These are phyloP conservation scores for Sebastolobus altivelis DNA, from an alignment of 2,797 vertebrate species.

Conservation along the genomic window DNA sequence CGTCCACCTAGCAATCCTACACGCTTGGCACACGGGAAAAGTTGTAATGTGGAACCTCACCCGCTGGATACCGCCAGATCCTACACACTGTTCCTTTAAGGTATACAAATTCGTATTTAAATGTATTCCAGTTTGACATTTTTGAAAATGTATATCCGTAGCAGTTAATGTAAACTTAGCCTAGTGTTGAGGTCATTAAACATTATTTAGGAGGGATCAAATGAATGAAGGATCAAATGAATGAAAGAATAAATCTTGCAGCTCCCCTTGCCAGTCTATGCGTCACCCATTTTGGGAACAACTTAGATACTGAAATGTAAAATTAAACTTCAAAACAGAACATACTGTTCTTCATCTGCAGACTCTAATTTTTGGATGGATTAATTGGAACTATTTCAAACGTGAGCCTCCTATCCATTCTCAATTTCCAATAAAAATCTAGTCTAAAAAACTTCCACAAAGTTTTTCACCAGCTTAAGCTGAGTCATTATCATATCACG, in stretches of 20 bases:
- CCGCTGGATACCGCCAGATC: no score
- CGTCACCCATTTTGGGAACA: not conserved
- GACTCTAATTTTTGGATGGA: constrained; percentile 5
- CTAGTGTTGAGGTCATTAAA: not conserved
- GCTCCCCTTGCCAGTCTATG: no score
- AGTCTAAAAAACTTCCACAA: not conserved
- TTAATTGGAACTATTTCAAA: constrained; percentile 10
- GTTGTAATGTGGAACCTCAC: no score
- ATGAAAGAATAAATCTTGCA: not conserved
- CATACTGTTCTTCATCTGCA: not conserved
- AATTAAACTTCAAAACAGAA: constrained; percentile 6
- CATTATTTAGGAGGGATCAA: not conserved
- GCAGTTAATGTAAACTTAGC: not conserved
- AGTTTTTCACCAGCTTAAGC: constrained; percentile 7
- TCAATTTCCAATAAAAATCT: not conserved
- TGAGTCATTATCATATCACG: constrained; percentile 10
- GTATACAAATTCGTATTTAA: no score
- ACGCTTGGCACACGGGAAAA: no score
- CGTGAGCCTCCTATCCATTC: not conserved
- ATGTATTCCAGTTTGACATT: not conserved
- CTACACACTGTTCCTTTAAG: no score
- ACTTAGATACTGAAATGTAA: not conserved
- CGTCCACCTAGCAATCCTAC: no score
- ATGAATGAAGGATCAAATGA: not conserved
- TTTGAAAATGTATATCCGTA: not conserved